Evolutionary conservation across 1,140 invertebrate genomes (phyloP).

Genomic region (Elysia chlorotica): DNA sequence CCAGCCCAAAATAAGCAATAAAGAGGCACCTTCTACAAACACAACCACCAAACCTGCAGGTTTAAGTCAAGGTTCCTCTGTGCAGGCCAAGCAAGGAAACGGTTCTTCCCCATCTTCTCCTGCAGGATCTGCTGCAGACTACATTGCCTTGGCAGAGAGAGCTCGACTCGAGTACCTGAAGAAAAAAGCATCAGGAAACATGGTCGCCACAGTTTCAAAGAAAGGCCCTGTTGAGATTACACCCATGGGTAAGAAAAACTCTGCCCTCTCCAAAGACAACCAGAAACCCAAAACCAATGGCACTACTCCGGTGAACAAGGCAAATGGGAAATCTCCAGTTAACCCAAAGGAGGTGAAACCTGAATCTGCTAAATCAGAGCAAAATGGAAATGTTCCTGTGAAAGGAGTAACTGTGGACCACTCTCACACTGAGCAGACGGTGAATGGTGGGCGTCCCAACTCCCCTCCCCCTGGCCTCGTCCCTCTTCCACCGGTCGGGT

Average conservation of each 20-base stretch:
- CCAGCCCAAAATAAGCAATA: too few species aligned
- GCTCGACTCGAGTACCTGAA: conserved; percentile 49
- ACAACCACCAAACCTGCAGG: too few species aligned
- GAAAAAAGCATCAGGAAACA: conserved; percentile 26
- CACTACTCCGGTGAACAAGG: conserved; percentile 26
- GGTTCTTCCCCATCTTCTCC: neutral
- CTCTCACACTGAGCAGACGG: conserved; percentile 35
- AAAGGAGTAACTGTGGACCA: conserved; percentile 44
- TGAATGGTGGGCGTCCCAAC: conserved; percentile 14
- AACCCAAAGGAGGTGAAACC: conserved; percentile 30
- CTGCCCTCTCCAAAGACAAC: neutral
- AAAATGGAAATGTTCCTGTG: conserved; percentile 13
- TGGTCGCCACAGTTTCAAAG: conserved; percentile 13
- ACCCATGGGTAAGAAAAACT: conserved; percentile 25
- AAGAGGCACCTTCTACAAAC: too few species aligned
- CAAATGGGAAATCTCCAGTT: conserved; percentile 4
- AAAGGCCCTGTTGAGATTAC: conserved; percentile 20
- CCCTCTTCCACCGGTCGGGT: conserved; percentile 40
- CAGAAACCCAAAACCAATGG: conserved; percentile 2
- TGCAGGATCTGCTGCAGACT: conserved; percentile 39
- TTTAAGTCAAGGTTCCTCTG: too few species aligned
- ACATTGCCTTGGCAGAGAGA: conserved; percentile 51
- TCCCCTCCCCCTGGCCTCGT: neutral
- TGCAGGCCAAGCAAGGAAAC: too few species aligned
- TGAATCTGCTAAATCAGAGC: too few species aligned